These are phyloP conservation scores for Noctua comes DNA, from an alignment of 2,888 invertebrate genomes.

Conservation along the genomic window DNA sequence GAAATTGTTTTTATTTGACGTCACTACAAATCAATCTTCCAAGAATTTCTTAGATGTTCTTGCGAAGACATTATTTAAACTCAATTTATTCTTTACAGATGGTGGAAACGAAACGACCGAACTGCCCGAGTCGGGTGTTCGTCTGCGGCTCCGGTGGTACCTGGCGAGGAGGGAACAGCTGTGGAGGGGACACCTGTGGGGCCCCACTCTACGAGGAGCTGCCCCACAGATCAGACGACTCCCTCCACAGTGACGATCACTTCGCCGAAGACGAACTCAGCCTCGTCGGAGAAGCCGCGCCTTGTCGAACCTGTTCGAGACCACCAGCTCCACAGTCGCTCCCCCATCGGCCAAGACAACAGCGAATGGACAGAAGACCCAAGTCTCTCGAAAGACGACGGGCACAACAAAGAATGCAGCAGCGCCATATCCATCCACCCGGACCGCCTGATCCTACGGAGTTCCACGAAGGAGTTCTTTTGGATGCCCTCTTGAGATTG, in stretches of 20 bases:
- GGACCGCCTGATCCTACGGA: constrained; percentile 94
- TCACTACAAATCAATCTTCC: constrained; percentile 4
- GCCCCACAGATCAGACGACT: constrained; percentile 91
- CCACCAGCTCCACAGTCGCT: constrained; percentile 87
- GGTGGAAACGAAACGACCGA: constrained; percentile 93
- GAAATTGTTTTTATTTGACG: not conserved
- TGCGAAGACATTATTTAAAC: constrained; percentile 17
- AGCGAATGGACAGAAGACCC: constrained; percentile 90
- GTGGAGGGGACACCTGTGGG: constrained; percentile 85
- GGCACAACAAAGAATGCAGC: constrained; percentile 87
- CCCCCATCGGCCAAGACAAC: constrained; percentile 91
- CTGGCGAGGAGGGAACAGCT: constrained; percentile 90
- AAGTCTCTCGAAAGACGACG: constrained; percentile 89
- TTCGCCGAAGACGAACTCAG: constrained; percentile 96
- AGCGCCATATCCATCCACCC: constrained; percentile 91
- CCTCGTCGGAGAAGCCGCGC: constrained; percentile 87
- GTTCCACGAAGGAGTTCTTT: constrained; percentile 95
- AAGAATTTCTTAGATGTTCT: not conserved
- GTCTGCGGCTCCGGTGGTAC: constrained; percentile 91
- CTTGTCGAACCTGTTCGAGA: constrained; percentile 88
- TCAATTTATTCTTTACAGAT: constrained; percentile 89
- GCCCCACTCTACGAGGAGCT: constrained; percentile 96
- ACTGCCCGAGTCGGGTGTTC: constrained; percentile 91
- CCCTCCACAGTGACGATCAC: constrained; percentile 94
- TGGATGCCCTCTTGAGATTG: constrained; percentile 93